Base-by-base conservation (phyloP, 2,113 vertebrate genomes). In the Gulo gulo region DNA sequence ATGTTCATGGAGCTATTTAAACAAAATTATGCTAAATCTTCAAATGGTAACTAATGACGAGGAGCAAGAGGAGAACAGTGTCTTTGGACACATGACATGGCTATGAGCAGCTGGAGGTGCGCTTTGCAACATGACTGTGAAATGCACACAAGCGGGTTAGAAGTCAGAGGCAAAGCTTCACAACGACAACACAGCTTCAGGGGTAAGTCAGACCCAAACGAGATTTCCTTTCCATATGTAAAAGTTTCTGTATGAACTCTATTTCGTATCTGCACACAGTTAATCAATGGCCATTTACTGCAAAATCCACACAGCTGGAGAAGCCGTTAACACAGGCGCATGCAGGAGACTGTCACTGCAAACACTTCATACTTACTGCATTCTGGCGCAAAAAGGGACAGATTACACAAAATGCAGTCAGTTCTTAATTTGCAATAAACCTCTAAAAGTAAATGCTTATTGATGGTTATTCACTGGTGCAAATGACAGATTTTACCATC, bases 301-400 rank as follows among this genome's bases (percentile, higher is more conserved):
- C 76, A 95, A 97, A 98, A 96, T 74, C 97, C 83, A 97, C 98
- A 98, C 0, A 94, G 96, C 80, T 98, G 91, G 92, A 97, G 86
- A 92, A 97, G 98, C 98, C 97, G 96, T 98, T 99, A 98, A 83
- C 96, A 97, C 50, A 96, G 97, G 96, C 97, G 97, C 99, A 99
- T 99, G 99, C 99, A 98, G 96, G 97, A 98, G 98, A 95, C 84
- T 78, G 39, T 97, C 99, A 99, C 99, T 98, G 99, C 99, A 99
- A 98, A 99, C 98, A 94, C 93, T 96, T 93, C 98, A 99, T 99
- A 99, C 99, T 99, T 99, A 99, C 99, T 99, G 99, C 99, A 98
- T 99, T 99, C 99, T 99, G 99, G 99, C 97, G 99, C 98, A 98
- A 98, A 98, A 98, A 98, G 98, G 98, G 98, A 99, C 98, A 98